Conservation (phyloP, 2,888 invertebrate species). For the Neoscelio sp. region DNA sequence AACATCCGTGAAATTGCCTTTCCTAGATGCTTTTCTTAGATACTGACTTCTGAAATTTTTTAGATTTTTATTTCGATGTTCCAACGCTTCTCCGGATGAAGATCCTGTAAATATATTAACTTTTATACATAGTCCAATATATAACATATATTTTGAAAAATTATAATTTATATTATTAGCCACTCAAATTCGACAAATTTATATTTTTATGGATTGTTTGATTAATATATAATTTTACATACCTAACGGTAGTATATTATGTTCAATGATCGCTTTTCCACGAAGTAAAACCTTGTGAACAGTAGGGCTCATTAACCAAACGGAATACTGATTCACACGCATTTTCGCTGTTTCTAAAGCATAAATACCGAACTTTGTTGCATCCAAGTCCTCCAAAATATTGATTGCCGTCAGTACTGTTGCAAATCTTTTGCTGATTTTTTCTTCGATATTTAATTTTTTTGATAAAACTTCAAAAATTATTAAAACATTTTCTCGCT, state of each 20-base stretch:
- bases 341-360: constrained; percentile 33
- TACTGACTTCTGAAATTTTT: too few relatives aligned
- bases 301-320: constrained; percentile 30
- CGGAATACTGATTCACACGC: constrained; percentile 12
- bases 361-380: constrained; percentile 25
- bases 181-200: too few relatives aligned
- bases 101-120: too few relatives aligned
- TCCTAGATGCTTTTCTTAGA: too few relatives aligned
- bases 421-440: constrained; percentile 13
- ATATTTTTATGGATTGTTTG: too few relatives aligned
- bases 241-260: constrained; percentile 27
- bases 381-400: constrained; percentile 13
- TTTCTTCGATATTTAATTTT: constrained; percentile 2
- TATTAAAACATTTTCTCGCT: constrained; percentile 1
- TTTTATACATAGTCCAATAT: too few relatives aligned
- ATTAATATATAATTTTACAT: background rate
- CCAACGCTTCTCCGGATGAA: too few relatives aligned
- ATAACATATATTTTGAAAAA: too few relatives aligned
- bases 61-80: too few relatives aligned
- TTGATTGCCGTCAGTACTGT: constrained; percentile 25
- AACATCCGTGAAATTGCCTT: too few relatives aligned
- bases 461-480: background rate
- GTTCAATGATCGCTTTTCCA: constrained; percentile 19
- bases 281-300: constrained; percentile 37
- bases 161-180: too few relatives aligned